Evolutionary conservation across 1,140 invertebrate genomes (phyloP), one percentile per base, ranked within the genome.

Genomic region (Lasioglossum baleicum): DNA sequence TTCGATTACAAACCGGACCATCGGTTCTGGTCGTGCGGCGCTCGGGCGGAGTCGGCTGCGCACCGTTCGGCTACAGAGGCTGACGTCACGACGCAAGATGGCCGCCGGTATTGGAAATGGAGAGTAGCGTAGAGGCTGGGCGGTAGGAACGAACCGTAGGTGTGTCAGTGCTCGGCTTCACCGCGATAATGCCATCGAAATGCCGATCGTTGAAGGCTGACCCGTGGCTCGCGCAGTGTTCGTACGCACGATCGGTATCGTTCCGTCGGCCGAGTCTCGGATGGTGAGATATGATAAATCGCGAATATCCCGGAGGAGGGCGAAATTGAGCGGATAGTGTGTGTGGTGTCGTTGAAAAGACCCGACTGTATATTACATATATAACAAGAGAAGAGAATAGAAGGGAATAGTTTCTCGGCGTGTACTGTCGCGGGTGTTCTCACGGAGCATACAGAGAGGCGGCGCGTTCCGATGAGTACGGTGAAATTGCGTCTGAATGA

Each of bases 71-170:
- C 56, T 66, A 80, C 74, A 58, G 68, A 64, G 68, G 73, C 75
- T 88, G 88, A 90, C 87, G 88, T 90, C 88, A 90, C 82, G 60
- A 53, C 48, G 83, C 88, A 89, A 90, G 86, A 90, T 89, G 89
- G 89, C 88, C 79, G 85, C 78, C 80, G 80, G 74, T 87, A 75
- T 88, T 69, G 88, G 84, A 82, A 89, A 87, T 83, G 83, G 81
- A 82, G 85, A 82, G 85, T 85, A 85, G 86, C 84, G 72, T 86
- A 89, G 72, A 88, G 83, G 82, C 81, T 88, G 86, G 88, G 89
- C 83, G 87, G 87, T 88, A 87, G 84, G 83, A 89, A 84, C 79
- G 80, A 86, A 82, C 75, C 79, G 84, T 90, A 90, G 87, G 89
- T 89, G 88, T 89, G 85, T 90, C 88, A 87, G 88, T 88, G 66